phyloP scores from a whole-genome alignment of 2,888 invertebrate species.

The Megastigmus dorsalis region DNA sequence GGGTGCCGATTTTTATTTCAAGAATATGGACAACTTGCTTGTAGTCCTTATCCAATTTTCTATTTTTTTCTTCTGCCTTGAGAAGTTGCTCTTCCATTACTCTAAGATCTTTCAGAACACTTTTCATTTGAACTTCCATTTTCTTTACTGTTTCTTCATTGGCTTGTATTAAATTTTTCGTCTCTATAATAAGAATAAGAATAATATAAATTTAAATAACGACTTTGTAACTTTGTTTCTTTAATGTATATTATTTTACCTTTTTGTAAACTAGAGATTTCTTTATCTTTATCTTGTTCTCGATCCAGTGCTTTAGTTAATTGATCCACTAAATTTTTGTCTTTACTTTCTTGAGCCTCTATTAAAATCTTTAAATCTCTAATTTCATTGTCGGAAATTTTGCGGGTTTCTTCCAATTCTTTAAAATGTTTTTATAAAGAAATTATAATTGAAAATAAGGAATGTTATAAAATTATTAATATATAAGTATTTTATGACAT shows the following conservation, averaged over 20 bases:
- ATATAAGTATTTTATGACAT: background rate
- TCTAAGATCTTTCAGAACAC: slow-evolving; percentile 58
- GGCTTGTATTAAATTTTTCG: slow-evolving; percentile 61
- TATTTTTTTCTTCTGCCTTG: slow-evolving; percentile 49
- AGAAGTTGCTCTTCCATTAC: slow-evolving; percentile 55
- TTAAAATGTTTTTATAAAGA: slow-evolving; percentile 14
- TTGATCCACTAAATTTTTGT: slow-evolving; percentile 49
- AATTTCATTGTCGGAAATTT: slow-evolving; percentile 34
- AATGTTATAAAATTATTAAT: background rate
- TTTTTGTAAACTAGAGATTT: slow-evolving; percentile 65
- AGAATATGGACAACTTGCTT: slow-evolving; percentile 51
- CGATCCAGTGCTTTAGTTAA: slow-evolving; percentile 49
- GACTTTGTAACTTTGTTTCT: background rate
- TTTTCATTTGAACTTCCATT: slow-evolving; percentile 64
- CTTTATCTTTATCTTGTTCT: slow-evolving; percentile 66
- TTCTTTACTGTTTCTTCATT: slow-evolving; percentile 52
- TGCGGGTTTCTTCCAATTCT: slow-evolving; percentile 42
- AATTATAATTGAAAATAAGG: slow-evolving; percentile 1
- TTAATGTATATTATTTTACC: slow-evolving; percentile 54
- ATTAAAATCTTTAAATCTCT: slow-evolving; percentile 28
- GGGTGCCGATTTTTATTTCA: slow-evolving; percentile 51
- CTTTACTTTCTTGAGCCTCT: slow-evolving; percentile 42
- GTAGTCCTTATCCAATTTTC: slow-evolving; percentile 51
- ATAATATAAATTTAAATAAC: slow-evolving; percentile 5
- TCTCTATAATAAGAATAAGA: slow-evolving; percentile 53